Base-by-base conservation (phyloP, 1,140 invertebrate species). In the Danaus melanippus region DNA sequence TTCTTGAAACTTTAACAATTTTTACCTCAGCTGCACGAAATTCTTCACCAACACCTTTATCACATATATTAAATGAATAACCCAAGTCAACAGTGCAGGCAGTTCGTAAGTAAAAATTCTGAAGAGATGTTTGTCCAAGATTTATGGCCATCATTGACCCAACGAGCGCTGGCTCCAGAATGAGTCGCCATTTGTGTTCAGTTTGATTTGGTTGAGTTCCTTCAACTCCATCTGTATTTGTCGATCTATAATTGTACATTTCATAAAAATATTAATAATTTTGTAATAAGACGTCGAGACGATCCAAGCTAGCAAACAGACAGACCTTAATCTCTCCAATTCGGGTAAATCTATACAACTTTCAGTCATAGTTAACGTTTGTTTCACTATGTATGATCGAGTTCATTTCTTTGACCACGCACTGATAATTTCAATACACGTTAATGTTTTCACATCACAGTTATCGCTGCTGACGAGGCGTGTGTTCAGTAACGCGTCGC, bases 111-210 rank as follows among this genome's bases (percentile, higher is more conserved):
- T 86, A 86, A 51, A 86, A 78, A 61, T 85, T 86, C 59, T 86
- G 84, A 12, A 85, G 53, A 6, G 82, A 84, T 5, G 84, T 86
- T 60, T 85, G 80, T 4, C 75, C 76, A 2, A 86, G 71, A 60
- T 79, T 82, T 56, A 86, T 86, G 10, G 84, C 82, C 59, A 85
- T 75, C 82, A 86, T 85, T 9, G 82, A 69, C 10, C 84, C 80
- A 8, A 79, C 73, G 10, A 86, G 60, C 2, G 76, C 84, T 12
- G 84, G 84, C 54, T 86, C 84, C 12, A 86, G 60, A 9, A 84
- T 66, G 5, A 83, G 52, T 42, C 65, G 59, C 67, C 74, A 83
- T 75, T 72, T 81, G 1, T 71, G 65, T 32, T 32, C 21, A 32
- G 21, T 32, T 32, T 32, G 21, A 32, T 32, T 32, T 32, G 21